A percentile compares a stretch with the other conserved stretches of the same genome.
Evolutionary conservation across 2,113 vertebrate genomes (phyloP).

Genomic region (Notechis scutatus): DNA sequence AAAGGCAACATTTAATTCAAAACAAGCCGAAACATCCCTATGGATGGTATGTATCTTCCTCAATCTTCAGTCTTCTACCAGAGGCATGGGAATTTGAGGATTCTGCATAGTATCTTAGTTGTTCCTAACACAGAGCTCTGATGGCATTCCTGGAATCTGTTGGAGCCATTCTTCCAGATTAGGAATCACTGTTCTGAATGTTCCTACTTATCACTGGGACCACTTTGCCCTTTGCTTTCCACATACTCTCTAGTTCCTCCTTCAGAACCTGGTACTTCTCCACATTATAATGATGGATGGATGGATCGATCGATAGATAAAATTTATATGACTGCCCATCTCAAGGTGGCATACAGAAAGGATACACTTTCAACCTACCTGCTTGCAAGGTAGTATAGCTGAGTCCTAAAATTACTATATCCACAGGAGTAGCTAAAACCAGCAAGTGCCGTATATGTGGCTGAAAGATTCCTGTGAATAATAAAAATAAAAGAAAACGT

Average conservation of each 20-base stretch:
- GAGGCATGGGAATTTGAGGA: not conserved
- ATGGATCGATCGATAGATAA: fast-evolving
- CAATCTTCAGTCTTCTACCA: not conserved
- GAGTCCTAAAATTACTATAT: conserved; percentile 93
- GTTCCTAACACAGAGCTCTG: not conserved
- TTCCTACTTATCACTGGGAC: not conserved
- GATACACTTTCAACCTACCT: conserved; percentile 68
- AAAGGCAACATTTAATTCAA: not conserved
- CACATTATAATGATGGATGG: not conserved
- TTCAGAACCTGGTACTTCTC: not conserved
- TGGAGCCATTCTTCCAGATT: not conserved
- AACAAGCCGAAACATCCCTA: not conserved
- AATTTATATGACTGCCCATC: not conserved
- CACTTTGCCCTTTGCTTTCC: not conserved
- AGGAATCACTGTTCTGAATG: not conserved
- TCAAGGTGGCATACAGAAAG: not conserved
- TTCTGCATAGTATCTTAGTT: not conserved
- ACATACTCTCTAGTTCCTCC: not conserved
- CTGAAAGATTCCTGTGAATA: conserved; percentile 88
- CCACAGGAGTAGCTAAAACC: conserved; percentile 93
- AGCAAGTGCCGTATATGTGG: conserved; percentile 90
- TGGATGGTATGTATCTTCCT: not conserved
- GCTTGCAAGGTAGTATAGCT: conserved; percentile 84
- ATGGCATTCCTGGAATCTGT: not conserved
- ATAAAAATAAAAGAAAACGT: not conserved